Evolutionary conservation across 2,888 invertebrate genomes (phyloP).

Genomic region (Cephus runcator): DNA sequence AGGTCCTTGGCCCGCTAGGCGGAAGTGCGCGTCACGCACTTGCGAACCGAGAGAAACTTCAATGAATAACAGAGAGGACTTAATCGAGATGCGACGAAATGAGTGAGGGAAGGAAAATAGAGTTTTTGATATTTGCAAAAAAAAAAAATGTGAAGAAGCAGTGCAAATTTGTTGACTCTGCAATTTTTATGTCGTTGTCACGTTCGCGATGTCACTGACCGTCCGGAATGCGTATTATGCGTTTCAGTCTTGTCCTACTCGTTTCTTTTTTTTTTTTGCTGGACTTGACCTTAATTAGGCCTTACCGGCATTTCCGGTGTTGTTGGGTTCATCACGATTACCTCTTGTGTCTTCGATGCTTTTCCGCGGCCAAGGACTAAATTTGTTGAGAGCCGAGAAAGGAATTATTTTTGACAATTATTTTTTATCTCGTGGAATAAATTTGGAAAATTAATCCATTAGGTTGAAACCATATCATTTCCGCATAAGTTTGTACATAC

Average conservation of each 20-base stretch:
- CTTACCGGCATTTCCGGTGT: neutral
- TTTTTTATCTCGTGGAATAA: neutral
- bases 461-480: neutral
- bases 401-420: too few relatives aligned
- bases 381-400: too few relatives aligned
- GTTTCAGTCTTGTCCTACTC: neutral
- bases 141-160: neutral
- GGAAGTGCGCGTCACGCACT: slow-evolving; percentile 28
- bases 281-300: neutral
- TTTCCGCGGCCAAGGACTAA: too few relatives aligned
- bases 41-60: neutral
- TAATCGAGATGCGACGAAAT: neutral
- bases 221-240: neutral
- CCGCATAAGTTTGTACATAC: neutral
- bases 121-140: neutral
- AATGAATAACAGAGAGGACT: neutral
- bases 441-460: neutral
- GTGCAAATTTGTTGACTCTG: neutral
- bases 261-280: neutral
- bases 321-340: neutral
- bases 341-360: too few relatives aligned
- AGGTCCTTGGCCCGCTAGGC: slow-evolving; percentile 38
- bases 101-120: neutral
- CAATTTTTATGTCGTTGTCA: neutral
- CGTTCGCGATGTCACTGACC: neutral